These are phyloP conservation scores for Mixornis gularis DNA, from an alignment of 2,113 vertebrate species.

Conservation along the genomic window DNA sequence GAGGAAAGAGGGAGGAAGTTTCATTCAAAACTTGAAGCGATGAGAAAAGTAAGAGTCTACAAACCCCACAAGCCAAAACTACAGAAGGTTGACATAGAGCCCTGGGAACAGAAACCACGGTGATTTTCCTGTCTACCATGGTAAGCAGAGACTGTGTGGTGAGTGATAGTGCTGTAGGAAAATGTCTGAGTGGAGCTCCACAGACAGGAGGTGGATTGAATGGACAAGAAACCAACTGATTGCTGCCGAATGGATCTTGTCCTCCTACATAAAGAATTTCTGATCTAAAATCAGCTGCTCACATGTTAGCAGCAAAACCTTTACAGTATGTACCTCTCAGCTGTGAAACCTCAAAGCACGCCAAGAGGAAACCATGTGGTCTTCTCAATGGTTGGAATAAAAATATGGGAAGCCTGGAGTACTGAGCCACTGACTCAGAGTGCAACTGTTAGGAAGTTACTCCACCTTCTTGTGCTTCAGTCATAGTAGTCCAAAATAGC, in stretches of 20 bases:
- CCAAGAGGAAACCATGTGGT: conserved; percentile 12
- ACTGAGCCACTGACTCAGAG: conserved; percentile 27
- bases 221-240: background rate
- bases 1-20: background rate
- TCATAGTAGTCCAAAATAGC: background rate
- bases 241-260: background rate
- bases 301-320: background rate
- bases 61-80: conserved; percentile 31
- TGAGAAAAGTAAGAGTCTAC: conserved; percentile 7
- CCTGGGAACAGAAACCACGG: conserved; percentile 52
- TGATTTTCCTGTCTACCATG: conserved; percentile 41
- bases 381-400: conserved; percentile 9
- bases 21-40: conserved; percentile 29
- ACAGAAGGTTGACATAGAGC: conserved; percentile 20
- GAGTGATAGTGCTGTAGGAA: background rate
- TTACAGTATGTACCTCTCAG: background rate
- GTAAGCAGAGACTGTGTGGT: conserved; percentile 40
- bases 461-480: conserved; percentile 25
- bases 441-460: conserved; percentile 28
- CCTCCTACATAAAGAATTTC: background rate
- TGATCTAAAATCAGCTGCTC: background rate
- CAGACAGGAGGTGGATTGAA: background rate
- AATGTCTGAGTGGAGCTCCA: background rate
- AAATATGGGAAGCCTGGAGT: conserved; percentile 10
- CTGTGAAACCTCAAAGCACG: background rate